Evolutionary conservation across 1,140 invertebrate species (phyloP).

Genomic region (Homarus americanus): DNA sequence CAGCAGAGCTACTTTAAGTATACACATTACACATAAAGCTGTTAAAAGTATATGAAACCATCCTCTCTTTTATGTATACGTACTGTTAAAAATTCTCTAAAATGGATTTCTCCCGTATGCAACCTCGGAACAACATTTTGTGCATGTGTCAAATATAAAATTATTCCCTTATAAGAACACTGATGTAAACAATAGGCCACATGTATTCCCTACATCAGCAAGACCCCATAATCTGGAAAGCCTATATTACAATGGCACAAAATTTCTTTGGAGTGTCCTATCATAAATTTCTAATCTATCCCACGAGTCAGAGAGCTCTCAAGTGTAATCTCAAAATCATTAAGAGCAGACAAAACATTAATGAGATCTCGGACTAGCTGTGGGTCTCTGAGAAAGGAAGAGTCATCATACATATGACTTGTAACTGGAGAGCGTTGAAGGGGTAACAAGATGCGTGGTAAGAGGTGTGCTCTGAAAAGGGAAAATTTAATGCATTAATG

Average conservation of each 20-base stretch:
- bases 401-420: conserved; percentile 96
- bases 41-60: background rate
- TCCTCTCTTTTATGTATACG: background rate
- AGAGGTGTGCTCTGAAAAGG: conserved; percentile 90
- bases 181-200: background rate
- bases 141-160: background rate
- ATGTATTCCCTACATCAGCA: background rate
- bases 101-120: background rate
- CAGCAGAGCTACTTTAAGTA: background rate
- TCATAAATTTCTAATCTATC: conserved; percentile 80
- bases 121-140: background rate
- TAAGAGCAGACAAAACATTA: conserved; percentile 93
- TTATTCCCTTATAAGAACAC: background rate
- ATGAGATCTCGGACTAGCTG: conserved; percentile 91
- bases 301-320: conserved; percentile 97
- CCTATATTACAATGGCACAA: conserved; percentile 20
- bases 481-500: conserved; percentile 54
- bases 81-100: background rate
- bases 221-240: conserved; percentile 15
- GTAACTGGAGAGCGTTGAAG: conserved; percentile 92
- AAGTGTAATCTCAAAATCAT: conserved; percentile 94
- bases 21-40: background rate
- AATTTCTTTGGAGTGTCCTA: background rate
- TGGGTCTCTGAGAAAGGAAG: conserved; percentile 93
- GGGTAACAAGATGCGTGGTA: conserved; percentile 92